A percentile compares a stretch with the other conserved stretches of the same genome.
These are phyloP conservation scores for Riparia riparia DNA, from an alignment of 2,113 vertebrate genomes.

Conservation along the genomic window DNA sequence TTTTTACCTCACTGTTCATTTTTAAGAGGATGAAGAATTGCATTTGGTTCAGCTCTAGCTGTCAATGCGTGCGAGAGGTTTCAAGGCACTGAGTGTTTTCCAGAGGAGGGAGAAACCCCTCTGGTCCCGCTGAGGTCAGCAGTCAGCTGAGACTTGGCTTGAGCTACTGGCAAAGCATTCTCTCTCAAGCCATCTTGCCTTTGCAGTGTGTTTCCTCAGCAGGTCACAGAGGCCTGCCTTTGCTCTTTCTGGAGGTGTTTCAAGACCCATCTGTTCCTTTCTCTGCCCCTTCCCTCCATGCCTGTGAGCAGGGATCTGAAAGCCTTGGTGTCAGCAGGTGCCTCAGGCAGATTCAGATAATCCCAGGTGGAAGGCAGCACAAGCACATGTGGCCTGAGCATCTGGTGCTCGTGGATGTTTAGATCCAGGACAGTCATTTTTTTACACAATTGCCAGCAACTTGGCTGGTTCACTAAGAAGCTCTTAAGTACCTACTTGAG, in stretches of 20 bases:
- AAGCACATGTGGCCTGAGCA: neutral
- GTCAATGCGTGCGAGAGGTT: neutral
- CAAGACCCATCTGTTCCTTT: slow-evolving; percentile 2
- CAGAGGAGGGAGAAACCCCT: neutral
- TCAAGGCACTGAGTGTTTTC: neutral
- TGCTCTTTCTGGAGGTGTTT: slow-evolving; percentile 9
- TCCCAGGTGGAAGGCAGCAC: neutral
- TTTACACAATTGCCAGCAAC: neutral
- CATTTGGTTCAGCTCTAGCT: slow-evolving; percentile 3
- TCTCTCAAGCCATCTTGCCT: neutral
- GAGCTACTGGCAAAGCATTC: neutral
- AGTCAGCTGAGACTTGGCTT: neutral
- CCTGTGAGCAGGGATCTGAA: neutral
- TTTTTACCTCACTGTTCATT: neutral
- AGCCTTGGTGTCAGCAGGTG: neutral
- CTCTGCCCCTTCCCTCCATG: neutral
- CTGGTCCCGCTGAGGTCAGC: neutral
- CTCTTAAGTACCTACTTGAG: neutral
- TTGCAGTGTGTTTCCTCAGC: neutral
- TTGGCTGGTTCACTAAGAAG: neutral
- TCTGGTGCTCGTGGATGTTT: neutral
- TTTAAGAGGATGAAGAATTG: neutral
- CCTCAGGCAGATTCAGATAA: neutral
- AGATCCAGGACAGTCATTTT: neutral
- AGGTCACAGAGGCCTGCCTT: neutral